Base-by-base conservation (phyloP, 2,113 vertebrate species). In the Theristicus caerulescens region DNA sequence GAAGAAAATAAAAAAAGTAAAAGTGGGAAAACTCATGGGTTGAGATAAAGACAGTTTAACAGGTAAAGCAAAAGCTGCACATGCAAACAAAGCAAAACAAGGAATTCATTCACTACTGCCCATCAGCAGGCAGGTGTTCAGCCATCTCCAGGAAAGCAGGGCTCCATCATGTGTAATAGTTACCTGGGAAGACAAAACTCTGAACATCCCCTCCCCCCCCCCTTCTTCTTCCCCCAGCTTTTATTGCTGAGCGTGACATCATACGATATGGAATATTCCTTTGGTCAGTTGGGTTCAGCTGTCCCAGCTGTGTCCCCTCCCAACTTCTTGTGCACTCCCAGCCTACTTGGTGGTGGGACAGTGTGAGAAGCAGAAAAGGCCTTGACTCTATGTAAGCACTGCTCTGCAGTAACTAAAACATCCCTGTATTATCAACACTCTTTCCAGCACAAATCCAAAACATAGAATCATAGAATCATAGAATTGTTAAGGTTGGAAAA, bases 51-150 rank as follows among this genome's bases (percentile, higher is more conserved):
- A 58, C 57, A n/a, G 32, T 10, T 22, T 34, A 58, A 58, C 9
- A n/a, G 13, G 13, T 0, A n/a, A n/a, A 34, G 32, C 20, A 58
- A 58, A 58, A 58, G 32, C 32, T 4, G 13, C 2, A 1, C 7
- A 7, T 4, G 3, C 32, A 58, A 58, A 32, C 31, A 34, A 58
- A n/a, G 20, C 8, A 58, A 34, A 58, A 10, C 8, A n/a, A 58
- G 32, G 20, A 58, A 58, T 58, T 22, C 0, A n/a, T 58, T n/a
- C 32, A 9, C 32, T n/a, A 2, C 8, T 58, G 22, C 57, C 32
- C 32, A n/a, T n/a, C 0, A 2, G 20, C 57, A 58, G 32, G 32
- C 32, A 14, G 57, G 32, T 14, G 20, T n/a, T 58, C 20, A 58
- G 32, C 57, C 32, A n/a, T 22, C 12, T 22, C 32, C 32, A n/a